Evolutionary conservation across 2,113 vertebrate species (phyloP).

Genomic region (Chunga burmeisteri): DNA sequence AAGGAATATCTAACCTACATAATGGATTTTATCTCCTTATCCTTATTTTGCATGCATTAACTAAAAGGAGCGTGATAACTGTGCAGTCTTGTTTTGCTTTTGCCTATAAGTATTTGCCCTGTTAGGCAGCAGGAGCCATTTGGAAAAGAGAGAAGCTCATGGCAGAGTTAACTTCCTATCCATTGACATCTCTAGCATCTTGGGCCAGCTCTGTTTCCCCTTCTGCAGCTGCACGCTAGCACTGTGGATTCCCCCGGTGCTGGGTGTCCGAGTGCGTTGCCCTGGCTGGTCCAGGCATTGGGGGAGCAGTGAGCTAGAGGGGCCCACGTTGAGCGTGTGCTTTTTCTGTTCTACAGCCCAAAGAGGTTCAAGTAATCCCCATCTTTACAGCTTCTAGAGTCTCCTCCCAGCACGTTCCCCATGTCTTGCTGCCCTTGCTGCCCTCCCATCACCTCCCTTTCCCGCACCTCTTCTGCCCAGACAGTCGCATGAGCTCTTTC

Average conservation of each 20-base stretch:
- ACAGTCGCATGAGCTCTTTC: not conserved
- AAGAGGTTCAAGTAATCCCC: not conserved
- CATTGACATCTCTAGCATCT: too few species aligned
- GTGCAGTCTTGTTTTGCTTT: not conserved
- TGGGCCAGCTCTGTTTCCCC: not conserved
- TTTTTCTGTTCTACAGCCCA: not conserved
- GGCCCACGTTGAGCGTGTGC: accelerated
- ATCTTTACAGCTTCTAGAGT: not conserved
- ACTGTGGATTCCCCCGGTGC: not conserved
- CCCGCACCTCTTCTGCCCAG: not conserved
- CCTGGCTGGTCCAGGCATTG: not conserved
- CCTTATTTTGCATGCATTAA: not conserved
- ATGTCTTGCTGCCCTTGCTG: not conserved
- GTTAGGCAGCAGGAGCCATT: not conserved
- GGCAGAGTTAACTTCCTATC: not conserved
- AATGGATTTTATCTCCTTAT: not conserved
- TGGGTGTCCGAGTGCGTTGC: accelerated
- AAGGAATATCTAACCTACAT: not conserved
- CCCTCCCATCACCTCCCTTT: not conserved
- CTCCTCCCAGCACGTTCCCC: not conserved
- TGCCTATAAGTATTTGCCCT: not conserved
- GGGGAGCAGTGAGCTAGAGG: not conserved
- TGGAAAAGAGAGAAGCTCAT: not conserved
- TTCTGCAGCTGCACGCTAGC: not conserved
- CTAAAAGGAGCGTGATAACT: not conserved